Base-by-base conservation (phyloP, 2,888 invertebrate species). In the Bellardia bayeri region DNA sequence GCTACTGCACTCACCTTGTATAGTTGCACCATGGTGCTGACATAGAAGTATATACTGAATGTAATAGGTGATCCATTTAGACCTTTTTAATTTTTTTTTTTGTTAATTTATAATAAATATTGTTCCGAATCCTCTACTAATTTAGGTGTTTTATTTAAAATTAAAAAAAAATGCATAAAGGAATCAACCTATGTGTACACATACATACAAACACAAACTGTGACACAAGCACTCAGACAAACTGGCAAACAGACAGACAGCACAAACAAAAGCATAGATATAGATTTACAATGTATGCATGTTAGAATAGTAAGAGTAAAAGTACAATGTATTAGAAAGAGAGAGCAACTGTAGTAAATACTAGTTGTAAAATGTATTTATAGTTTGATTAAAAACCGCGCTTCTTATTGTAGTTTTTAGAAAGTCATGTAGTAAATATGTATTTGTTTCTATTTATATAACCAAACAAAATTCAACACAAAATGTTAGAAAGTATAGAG, bases 201-300 rank as follows among this genome's bases (percentile, higher is more conserved):
- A 49, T 16, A 54, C 51, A 49, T 16, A 75, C 8, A 82, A n/a
- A 56, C 8, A 54, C 30, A 42, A 11, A 45, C 13, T 64, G 11
- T 16, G 8, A 54, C 33, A 80, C 74, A 72, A 13, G 13, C 11
- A 13, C 64, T 42, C 86, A 82, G 23, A 80, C 66, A 86, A 66
- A 81, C 71, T 64, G 13, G 33, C 63, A 75, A 2, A 64, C 76
- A 81, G 56, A 75, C 61, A 45, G 45, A 45, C 45, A 45, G 64
- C 84, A 23, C 23, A 23, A 23, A 82, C 63, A 78, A 75, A 85
- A 85, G 87, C 82, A 72, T 54, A 72, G 58, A 58, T 74, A 23
- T 40, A 13, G 11, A 13, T 6, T 54, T 16, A 16, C 16, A 5
- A 42, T 42, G 42, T 23, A 23, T 23, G 23, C 23, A 23, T 23